These are phyloP conservation scores for Takifugu rubripes DNA, from an alignment of 2,797 vertebrate species.

Conservation along the genomic window DNA sequence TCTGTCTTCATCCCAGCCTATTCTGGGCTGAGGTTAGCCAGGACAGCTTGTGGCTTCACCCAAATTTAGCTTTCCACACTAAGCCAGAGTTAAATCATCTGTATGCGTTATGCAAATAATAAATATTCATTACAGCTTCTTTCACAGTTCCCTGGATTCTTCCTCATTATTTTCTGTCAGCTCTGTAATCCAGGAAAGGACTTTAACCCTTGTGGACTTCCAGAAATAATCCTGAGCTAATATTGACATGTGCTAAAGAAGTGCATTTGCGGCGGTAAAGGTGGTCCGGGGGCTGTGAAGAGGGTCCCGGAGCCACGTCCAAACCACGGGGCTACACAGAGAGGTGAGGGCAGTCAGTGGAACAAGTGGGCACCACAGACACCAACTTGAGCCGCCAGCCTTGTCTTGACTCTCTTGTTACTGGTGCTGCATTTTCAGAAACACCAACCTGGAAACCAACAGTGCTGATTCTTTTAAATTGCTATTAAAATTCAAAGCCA, in stretches of 20 bases:
- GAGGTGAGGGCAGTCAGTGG: constrained; percentile 53
- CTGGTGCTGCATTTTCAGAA: constrained; percentile 63
- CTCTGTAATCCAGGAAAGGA: constrained; percentile 64
- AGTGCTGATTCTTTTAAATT: constrained; percentile 47
- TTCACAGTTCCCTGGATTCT: constrained; percentile 61
- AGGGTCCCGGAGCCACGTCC: constrained; percentile 57
- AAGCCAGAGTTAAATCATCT: constrained; percentile 70
- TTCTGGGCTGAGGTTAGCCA: constrained; percentile 71
- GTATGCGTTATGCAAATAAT: constrained; percentile 71
- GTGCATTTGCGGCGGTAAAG: constrained; percentile 64
- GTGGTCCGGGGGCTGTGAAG: constrained; percentile 55
- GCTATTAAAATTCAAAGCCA: constrained; percentile 60
- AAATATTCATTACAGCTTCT: constrained; percentile 76
- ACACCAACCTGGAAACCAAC: constrained; percentile 58
- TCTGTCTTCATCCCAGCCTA: constrained; percentile 59
- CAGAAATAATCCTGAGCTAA: constrained; percentile 77
- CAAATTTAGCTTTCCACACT: constrained; percentile 68
- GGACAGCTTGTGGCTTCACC: constrained; percentile 62
- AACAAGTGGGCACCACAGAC: constrained; percentile 68
- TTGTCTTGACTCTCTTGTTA: constrained; percentile 44
- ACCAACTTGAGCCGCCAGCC: constrained; percentile 43
- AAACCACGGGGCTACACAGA: constrained; percentile 55
- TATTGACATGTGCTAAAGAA: constrained; percentile 77
- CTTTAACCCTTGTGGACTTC: constrained; percentile 65
- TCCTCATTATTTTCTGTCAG: constrained; percentile 69